phyloP scores from a whole-genome alignment of 1,140 invertebrate species.

The Tetragnatha versicolor region DNA sequence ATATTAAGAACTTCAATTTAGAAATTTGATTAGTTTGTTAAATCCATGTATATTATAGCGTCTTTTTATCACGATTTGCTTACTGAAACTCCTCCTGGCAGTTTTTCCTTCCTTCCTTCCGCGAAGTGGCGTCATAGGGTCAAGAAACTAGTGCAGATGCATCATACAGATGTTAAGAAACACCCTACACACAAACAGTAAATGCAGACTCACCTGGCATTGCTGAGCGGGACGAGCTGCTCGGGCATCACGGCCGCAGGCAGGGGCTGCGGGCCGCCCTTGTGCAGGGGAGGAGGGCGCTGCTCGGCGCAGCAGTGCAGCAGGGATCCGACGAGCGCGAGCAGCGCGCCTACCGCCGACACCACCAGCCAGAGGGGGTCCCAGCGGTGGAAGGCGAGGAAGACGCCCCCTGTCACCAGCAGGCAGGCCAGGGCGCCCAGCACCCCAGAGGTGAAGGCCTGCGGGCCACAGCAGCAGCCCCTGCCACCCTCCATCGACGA shows the following conservation, averaged over 20 bases:
- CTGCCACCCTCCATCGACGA: too few species aligned
- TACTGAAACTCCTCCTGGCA: too few species aligned
- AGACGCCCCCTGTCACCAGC: slow-evolving; percentile 52
- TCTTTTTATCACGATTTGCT: too few species aligned
- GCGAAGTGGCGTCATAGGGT: too few species aligned
- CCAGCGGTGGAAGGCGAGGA: slow-evolving; percentile 52
- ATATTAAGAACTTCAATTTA: too few species aligned
- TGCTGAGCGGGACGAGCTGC: slow-evolving; percentile 42
- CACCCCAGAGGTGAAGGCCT: slow-evolving; percentile 37
- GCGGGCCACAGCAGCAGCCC: slow-evolving; percentile 36
- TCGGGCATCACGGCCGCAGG: neutral
- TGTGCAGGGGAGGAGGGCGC: too few species aligned
- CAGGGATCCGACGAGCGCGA: slow-evolving; percentile 35
- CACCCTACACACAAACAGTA: too few species aligned
- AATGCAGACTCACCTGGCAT: slow-evolving; percentile 42
- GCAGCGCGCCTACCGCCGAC: slow-evolving; percentile 26
- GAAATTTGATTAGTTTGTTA: too few species aligned
- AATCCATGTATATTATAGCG: too few species aligned
- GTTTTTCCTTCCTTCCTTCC: too few species aligned
- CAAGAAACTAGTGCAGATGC: too few species aligned
- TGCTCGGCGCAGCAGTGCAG: slow-evolving; percentile 34
- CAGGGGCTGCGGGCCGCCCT: neutral
- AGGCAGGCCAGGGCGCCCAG: slow-evolving; percentile 46
- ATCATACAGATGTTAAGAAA: too few species aligned
- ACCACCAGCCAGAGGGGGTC: slow-evolving; percentile 54